These are phyloP conservation scores for Campylorhamphus procurvoides DNA, from an alignment of 2,113 vertebrate species.

Conservation along the genomic window DNA sequence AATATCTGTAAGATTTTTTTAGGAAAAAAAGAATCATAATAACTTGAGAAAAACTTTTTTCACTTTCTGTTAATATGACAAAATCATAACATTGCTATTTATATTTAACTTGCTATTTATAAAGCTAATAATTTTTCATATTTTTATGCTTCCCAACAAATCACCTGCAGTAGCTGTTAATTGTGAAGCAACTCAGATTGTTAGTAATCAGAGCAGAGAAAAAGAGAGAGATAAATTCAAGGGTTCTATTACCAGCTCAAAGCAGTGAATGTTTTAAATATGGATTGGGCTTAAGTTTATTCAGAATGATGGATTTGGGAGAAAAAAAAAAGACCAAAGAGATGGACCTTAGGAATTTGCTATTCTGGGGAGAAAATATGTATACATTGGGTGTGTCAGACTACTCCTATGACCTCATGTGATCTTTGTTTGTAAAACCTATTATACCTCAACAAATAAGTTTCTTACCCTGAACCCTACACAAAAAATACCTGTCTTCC, in stretches of 20 bases:
- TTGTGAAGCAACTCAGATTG: not conserved
- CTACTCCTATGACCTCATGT: not conserved
- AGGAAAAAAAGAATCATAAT: not conserved
- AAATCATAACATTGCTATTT: not conserved
- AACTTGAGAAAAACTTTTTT: not conserved
- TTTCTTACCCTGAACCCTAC: not conserved
- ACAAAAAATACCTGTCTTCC: not conserved
- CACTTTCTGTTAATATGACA: not conserved
- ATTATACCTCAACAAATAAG: not conserved
- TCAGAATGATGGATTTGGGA: not conserved
- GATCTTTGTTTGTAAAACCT: not conserved
- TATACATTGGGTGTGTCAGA: not conserved
- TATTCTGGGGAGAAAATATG: rapidly evolving
- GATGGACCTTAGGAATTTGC: not conserved
- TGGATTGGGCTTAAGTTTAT: not conserved
- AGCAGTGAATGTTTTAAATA: not conserved
- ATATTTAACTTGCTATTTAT: not conserved
- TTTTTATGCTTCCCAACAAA: not conserved
- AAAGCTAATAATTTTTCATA: not conserved
- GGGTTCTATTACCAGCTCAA: not conserved
- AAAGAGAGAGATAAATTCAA: not conserved
- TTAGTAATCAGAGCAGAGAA: not conserved
- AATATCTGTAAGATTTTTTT: not conserved
- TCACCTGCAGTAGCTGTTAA: not conserved
- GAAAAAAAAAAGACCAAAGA: not conserved